Evolutionary conservation across 2,888 invertebrate species (phyloP), one percentile per base, ranked within the genome.

Genomic region (Drosophila bunnanda): DNA sequence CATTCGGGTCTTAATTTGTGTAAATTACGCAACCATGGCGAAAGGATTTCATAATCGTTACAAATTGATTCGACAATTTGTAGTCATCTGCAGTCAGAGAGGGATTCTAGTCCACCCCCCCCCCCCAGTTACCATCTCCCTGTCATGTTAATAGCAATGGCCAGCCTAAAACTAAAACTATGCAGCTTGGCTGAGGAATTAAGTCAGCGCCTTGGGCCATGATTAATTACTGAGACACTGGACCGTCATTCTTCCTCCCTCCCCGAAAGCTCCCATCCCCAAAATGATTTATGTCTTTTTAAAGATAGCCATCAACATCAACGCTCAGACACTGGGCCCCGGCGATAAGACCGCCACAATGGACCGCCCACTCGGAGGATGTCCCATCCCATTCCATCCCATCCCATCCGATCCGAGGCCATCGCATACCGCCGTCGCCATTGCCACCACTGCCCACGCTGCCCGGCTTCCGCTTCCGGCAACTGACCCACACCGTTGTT

Each of bases 251-350:
- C 15, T 3, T 3, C 28, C 12, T 6, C 22, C 52, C 20, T 44
- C 43, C 55, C 44, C 39, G n/a, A n/a, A n/a, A n/a, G n/a, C n/a
- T 66, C 66, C 59, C 55, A 41, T 43, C 68, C 61, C 59, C 54
- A 15, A 58, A 80, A 76, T 83, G 82, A 83, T 83, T 83, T 83
- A 83, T 83, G 82, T 88, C 81, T 75, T 83, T 83, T 83, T 83
- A 88, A 83, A 83, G 82, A 83, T 83, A 88, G 88, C 76, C 88
- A 83, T 83, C 82, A 82, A 88, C 82, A 88, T 88, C 86, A 88
- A 83, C 87, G 87, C 73, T 76, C 81, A 82, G 86, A 76, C 76
- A 83, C 55, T 68, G 78, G 61, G 58, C 78, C 78, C 6, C 6
- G 8, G 28, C 82, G 82, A 88, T 82, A 88, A 82, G 72, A 70